Base-by-base conservation (phyloP, 2,797 vertebrate genomes). In the Melanogrammus aeglefinus region DNA sequence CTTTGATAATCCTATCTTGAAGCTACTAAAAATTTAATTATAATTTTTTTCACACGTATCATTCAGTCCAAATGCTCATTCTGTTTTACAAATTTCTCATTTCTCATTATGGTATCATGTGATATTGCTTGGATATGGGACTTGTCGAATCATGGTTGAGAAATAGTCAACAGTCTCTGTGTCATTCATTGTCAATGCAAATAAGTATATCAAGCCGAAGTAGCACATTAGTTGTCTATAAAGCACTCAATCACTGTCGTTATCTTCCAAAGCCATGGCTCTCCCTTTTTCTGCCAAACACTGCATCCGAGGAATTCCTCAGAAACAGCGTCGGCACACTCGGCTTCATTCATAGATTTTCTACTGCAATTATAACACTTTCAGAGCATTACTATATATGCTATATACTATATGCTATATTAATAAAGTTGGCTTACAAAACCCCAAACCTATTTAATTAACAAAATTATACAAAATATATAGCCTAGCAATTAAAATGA, bases 261-360 rank as follows among this genome's bases (percentile, higher is more conserved):
- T 44, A 51, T 51, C 9, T 86, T 84, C 4, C 76, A 77, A 86
- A 82, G 82, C 79, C 80, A 91, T 92, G 92, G 91, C 87, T 86
- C 83, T 81, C 6, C 0, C 6, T 6, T 36, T 44, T 36, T 72
- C 44, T 4, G 57, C 14, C 47, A 8, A 24, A 18, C 57, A 76
- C 66, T 79, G 38, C 71, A 82, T 87, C 27, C 83, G 81, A 88
- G 86, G 82, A 77, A 84, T 81, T 12, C 36, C 79, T 79, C 24
- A 71, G 79, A 85, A 85, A 76, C 81, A 82, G 79, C 14, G 12
- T 72, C 70, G 57, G 57, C 51, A 63, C 4, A 1, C 24, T 29
- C 10, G 24, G 27, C 27, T 33, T 33, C 13, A 72, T 72, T 6
- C 3, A 72, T 72, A 12, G 1, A 6, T 33, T 33, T 16, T 72